These are phyloP conservation scores for Choristoneura rosaceana DNA, from an alignment of 2,888 invertebrate genomes.

Conservation along the genomic window DNA sequence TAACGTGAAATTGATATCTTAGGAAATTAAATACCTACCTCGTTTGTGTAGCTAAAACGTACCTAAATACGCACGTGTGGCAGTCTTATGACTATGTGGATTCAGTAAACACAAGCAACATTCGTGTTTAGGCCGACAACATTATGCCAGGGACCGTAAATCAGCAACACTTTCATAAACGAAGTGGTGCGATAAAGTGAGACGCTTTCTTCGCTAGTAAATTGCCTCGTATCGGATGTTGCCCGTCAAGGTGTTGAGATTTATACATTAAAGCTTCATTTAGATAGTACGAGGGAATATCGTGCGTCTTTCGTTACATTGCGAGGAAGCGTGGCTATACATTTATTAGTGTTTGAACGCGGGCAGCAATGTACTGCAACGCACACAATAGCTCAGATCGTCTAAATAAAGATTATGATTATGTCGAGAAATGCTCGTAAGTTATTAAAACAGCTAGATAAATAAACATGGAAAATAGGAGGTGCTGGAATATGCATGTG, in stretches of 20 bases:
- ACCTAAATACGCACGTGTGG: not conserved
- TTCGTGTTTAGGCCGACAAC: slow-evolving; percentile 46
- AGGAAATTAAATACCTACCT: too few species aligned
- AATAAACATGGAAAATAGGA: not conserved
- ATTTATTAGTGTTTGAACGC: too few species aligned
- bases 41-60: too few species aligned
- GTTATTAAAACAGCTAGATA: not conserved
- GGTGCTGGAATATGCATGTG: not conserved
- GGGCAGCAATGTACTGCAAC: too few species aligned
- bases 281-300: too few species aligned
- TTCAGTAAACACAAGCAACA: slow-evolving; percentile 26
- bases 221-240: slow-evolving; percentile 46
- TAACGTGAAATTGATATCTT: too few species aligned
- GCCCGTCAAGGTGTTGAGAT: slow-evolving; percentile 43
- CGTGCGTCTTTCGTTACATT: too few species aligned
- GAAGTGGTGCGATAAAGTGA: slow-evolving; percentile 45
- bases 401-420: too few species aligned
- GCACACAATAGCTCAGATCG: too few species aligned
- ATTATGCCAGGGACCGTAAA: slow-evolving; percentile 51
- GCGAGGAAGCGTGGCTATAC: too few species aligned
- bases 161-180: slow-evolving; percentile 48
- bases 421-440: slow-evolving; percentile 17
- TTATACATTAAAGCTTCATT: slow-evolving; percentile 34
- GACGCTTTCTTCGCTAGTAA: slow-evolving; percentile 45
- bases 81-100: not conserved